Base-by-base conservation (phyloP, 2,797 vertebrate genomes). In the Sphaeramia orbicularis region DNA sequence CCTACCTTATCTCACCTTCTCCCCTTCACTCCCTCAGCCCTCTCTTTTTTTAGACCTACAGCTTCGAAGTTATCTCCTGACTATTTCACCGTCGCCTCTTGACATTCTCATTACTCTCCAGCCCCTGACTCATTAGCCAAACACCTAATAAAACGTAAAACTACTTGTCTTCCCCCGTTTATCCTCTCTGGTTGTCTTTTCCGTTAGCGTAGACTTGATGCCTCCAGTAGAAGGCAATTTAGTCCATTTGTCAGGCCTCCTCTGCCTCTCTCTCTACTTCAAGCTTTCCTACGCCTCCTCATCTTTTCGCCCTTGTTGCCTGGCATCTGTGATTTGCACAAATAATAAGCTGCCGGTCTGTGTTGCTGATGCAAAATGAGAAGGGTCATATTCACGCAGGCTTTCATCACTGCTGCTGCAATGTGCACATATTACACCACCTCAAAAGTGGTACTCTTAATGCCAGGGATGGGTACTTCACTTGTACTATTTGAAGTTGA, bases 1-100 rank as follows among this genome's bases (percentile, higher is more conserved):
- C 38, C 45, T 5, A 47, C 64, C 42, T 49, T 76, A 80, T 76
- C 65, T 55, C 59, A 74, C 37, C 38, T 75, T 74, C 43, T 59
- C 41, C 24, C 2, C 16, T 32, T 54, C 42, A 51, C 58, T 16
- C 30, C 32, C 13, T n/a, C 10, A 43, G 9, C 10, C 8, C 10
- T 13, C 53, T 49, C 67, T 51, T 18, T 71, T 40, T 30, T 35
- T 5, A 61, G 40, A 53, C 54, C 51, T 50, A 24, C 24, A 32
- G 40, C 21, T 64, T 58, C 60, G 21, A 76, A 58, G 58, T 41
- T 49, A 47, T 14, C 35, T 76, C 40, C 47, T 55, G 18, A 41
- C 35, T 54, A 30, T 13, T 51, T 56, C 7, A 60, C 14, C 27
- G 10, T 19, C 11, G 24, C 37, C 52, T 21, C 70, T 63, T 45